Base-by-base conservation (phyloP, 2,888 invertebrate genomes). In the Aphodius granarius region DNA sequence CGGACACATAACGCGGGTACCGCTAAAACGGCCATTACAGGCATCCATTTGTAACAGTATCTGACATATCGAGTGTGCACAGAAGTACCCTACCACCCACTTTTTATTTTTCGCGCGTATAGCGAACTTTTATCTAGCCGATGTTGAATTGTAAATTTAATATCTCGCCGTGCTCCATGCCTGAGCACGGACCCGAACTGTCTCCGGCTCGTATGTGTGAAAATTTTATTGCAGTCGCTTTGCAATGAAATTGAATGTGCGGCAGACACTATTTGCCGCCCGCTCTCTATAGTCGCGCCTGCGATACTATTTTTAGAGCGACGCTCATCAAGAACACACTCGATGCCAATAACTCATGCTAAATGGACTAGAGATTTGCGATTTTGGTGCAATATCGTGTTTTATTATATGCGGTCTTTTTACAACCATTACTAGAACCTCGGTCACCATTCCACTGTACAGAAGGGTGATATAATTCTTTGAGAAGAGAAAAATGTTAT, bases 61-160 rank as follows among this genome's bases (percentile, higher is more conserved):
- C 43, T 43, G 43, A 43, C 43, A 43, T 43, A 43, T 43, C 43
- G 43, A 43, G 43, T 43, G 43, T 43, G 43, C 43, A 43, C 4
- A 43, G 43, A 3, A 43, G 43, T 43, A 43, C 43, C 43, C 13
- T 9, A 9, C 43, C 13, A 43, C 43, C 9, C 13, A 43, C 43
- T 43, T 43, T 43, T 43, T 43, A 43, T 43, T 43, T 43, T 1
- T 43, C 43, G 43, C 43, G 43, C 43, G 43, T 3, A 43, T 1
- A 43, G 43, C 43, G 43, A 43, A 43, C 43, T 43, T 43, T 43
- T 65, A 65, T 65, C 65, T 65, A 19, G 21, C 68, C 68, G 22
- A 68, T 22, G 68, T 68, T 68, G 68, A 68, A 68, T 68, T 68
- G 68, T 68, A 68, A 68, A 68, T 68, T 68, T 68, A 68, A 68